Percentiles rank a stretch among this genome's conserved stretches.
These are phyloP conservation scores for Astropecten irregularis DNA, from an alignment of 53 echinoderm and acorn worm species.

Conservation along the genomic window DNA sequence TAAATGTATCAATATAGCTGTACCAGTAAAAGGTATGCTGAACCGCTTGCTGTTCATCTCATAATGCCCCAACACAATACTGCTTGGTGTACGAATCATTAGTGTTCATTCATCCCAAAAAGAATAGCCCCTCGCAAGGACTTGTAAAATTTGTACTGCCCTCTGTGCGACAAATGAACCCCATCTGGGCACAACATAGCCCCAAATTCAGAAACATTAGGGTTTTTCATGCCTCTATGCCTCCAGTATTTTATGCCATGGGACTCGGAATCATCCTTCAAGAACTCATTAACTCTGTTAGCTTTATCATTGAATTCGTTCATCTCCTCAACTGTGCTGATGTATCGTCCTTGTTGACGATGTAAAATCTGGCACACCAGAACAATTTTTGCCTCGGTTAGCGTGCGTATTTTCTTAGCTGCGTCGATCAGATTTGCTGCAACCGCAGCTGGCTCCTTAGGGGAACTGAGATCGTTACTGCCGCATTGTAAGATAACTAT, in stretches of 20 bases:
- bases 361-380: conserved; percentile 9
- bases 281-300: neutral
- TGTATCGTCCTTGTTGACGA: neutral
- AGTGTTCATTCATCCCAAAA: neutral
- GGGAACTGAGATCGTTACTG: neutral
- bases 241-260: neutral
- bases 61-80: too few relatives aligned
- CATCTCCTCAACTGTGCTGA: neutral
- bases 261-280: neutral
- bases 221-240: neutral
- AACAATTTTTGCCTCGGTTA: neutral
- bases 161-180: conserved; percentile 10
- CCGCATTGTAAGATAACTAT: neutral
- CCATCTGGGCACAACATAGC: neutral
- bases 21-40: conserved; percentile 11
- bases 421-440: neutral
- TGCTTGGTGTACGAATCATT: neutral
- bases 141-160: conserved; percentile 9
- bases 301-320: neutral
- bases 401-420: neutral
- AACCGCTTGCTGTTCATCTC: neutral
- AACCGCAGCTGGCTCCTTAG: neutral
- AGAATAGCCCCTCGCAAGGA: neutral
- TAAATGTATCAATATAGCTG: too few relatives aligned
- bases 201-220: neutral